phyloP scores from a whole-genome alignment of 2,113 vertebrate genomes.

The Aepyceros melampus region DNA sequence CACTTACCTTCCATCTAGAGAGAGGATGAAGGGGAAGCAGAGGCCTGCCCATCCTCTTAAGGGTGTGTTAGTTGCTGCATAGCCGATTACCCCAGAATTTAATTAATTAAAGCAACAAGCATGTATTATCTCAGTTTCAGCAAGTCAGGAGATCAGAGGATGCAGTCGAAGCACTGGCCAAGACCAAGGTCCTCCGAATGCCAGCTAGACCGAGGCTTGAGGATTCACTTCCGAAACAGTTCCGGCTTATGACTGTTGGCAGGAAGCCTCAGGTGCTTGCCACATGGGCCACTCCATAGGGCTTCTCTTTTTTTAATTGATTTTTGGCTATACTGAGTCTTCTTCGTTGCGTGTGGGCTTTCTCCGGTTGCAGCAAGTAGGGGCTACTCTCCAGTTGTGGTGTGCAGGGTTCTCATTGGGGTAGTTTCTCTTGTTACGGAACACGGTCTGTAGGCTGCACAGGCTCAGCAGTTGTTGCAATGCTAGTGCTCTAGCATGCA shows the following conservation, averaged over 20 bases:
- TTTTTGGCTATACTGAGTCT: background rate
- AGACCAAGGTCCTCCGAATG: background rate
- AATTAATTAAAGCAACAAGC: background rate
- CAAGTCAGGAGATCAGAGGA: background rate
- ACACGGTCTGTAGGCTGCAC: background rate
- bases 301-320: background rate
- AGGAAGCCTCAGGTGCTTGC: background rate
- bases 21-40: background rate
- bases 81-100: background rate
- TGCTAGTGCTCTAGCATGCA: rapidly evolving
- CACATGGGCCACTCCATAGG: background rate
- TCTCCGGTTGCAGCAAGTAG: background rate
- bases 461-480: background rate
- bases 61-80: background rate
- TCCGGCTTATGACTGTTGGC: background rate
- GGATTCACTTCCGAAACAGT: background rate
- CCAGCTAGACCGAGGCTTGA: background rate
- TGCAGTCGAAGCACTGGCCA: background rate
- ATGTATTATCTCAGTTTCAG: background rate
- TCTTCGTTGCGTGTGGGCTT: rapidly evolving
- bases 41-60: background rate
- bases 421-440: background rate
- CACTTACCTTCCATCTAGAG: background rate
- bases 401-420: background rate
- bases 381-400: background rate